These are phyloP conservation scores for Eumacrocentrus americanus DNA, from an alignment of 2,888 invertebrate genomes.

Conservation along the genomic window DNA sequence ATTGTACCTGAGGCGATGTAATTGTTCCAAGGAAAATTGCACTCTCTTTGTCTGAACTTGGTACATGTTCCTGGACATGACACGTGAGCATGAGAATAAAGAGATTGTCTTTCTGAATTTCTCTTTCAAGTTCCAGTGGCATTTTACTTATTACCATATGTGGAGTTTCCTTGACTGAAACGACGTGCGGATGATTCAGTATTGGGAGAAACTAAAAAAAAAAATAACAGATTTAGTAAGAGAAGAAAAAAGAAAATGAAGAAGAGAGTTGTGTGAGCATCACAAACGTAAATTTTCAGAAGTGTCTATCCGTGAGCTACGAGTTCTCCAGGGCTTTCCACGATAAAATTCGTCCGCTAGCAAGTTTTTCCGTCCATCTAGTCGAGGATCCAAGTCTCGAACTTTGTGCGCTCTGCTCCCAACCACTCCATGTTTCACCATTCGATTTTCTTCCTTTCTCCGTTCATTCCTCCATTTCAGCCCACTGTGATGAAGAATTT, in stretches of 20 bases:
- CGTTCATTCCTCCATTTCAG: background rate
- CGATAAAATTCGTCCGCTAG: slow-evolving; percentile 19
- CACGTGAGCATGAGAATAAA: background rate
- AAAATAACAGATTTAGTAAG: background rate
- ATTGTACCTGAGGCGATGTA: background rate
- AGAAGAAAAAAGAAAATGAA: background rate
- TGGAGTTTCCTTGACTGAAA: slow-evolving; percentile 5
- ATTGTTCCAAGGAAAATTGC: slow-evolving; percentile 8
- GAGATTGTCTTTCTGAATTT: slow-evolving; percentile 12
- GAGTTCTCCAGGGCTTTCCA: slow-evolving; percentile 15
- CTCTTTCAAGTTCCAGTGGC: slow-evolving; percentile 11
- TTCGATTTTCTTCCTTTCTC: slow-evolving; percentile 13
- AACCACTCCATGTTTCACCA: slow-evolving; percentile 16
- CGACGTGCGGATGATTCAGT: slow-evolving; percentile 1
- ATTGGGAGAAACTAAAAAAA: background rate
- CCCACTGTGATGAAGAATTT: background rate
- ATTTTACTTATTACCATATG: background rate
- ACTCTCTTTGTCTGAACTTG: background rate
- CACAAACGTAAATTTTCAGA: slow-evolving; percentile 12
- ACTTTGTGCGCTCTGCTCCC: slow-evolving; percentile 7
- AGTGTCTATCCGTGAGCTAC: slow-evolving; percentile 16
- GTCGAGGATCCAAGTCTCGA: background rate
- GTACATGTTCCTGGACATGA: background rate
- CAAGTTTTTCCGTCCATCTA: slow-evolving; percentile 17
- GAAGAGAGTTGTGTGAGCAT: background rate